A percentile compares a stretch with the other conserved stretches of the same genome.
Conservation (phyloP, 2,797 vertebrate species). For the Trematomus bernacchii region DNA sequence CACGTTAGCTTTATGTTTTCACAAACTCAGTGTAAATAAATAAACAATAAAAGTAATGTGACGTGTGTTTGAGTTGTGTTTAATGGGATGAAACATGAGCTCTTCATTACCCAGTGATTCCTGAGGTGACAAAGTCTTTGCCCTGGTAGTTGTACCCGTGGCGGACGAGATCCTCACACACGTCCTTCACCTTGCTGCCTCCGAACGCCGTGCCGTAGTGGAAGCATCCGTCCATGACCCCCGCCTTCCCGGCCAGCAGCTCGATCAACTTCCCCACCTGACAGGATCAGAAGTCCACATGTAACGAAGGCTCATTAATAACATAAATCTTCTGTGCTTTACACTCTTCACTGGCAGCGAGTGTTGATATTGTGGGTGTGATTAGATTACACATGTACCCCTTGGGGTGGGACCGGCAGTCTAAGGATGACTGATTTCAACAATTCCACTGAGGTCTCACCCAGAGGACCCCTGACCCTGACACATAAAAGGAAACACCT, state of each 20-base stretch:
- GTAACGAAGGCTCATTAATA: slow-evolving; percentile 8
- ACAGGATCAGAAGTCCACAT: slow-evolving; percentile 20
- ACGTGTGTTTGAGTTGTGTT: background rate
- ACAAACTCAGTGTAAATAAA: background rate
- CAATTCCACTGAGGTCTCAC: slow-evolving; percentile 74
- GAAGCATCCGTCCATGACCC: slow-evolving; percentile 94
- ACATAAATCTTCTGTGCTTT: slow-evolving; percentile 31
- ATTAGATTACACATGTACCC: slow-evolving; percentile 66
- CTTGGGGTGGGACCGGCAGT: slow-evolving; percentile 38
- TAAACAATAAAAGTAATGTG: background rate
- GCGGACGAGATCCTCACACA: slow-evolving; percentile 97
- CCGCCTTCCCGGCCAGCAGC: slow-evolving; percentile 96
- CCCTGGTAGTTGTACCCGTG: slow-evolving; percentile 98
- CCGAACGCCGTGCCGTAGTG: slow-evolving; percentile 99
- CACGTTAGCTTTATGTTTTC: background rate
- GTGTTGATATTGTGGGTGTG: slow-evolving; percentile 49
- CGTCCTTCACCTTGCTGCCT: slow-evolving; percentile 98
- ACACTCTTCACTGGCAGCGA: slow-evolving; percentile 16
- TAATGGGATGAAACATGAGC: background rate
- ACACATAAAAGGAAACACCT: slow-evolving; percentile 82
- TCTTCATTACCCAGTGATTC: slow-evolving; percentile 94
- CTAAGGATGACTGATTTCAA: slow-evolving; percentile 75
- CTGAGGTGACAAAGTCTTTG: slow-evolving; percentile 98
- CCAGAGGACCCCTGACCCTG: slow-evolving; percentile 77
- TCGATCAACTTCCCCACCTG: slow-evolving; percentile 99